Conservation (phyloP, 2,888 invertebrate genomes). For the Acleris sparsana region DNA sequence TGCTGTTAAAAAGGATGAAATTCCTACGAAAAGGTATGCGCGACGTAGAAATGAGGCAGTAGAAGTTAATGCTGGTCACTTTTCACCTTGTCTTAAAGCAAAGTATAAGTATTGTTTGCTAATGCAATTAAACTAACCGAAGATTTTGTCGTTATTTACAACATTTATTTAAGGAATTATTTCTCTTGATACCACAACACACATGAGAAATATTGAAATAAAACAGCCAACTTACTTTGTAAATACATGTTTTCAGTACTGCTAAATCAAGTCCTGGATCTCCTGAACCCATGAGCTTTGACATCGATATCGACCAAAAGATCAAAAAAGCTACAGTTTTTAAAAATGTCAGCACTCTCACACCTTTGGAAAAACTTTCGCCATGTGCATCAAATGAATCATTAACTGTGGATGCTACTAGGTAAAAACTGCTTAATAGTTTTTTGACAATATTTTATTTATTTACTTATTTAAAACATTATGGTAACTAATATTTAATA, state of each 20-base stretch:
- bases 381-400: constrained; percentile 93
- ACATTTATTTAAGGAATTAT: no score
- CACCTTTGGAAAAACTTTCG: constrained; percentile 83
- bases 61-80: constrained; percentile 30
- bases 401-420: constrained; percentile 89
- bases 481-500: constrained; percentile 2
- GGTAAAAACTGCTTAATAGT: constrained; percentile 49
- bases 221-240: not conserved
- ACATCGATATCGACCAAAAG: constrained; percentile 60
- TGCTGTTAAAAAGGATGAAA: constrained; percentile 60
- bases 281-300: constrained; percentile 68
- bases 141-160: no score
- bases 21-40: constrained; percentile 69
- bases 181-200: not conserved
- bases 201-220: not conserved
- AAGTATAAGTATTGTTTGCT: not conserved
- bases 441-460: no score
- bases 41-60: constrained; percentile 40
- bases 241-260: constrained; percentile 60
- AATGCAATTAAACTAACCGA: not conserved
- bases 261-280: constrained; percentile 87
- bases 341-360: constrained; percentile 64
- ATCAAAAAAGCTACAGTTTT: constrained; percentile 58
- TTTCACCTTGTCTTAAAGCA: constrained; percentile 20
- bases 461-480: not conserved